Conservation (phyloP, 2,113 vertebrate species). For the Syngnathus typhle region DNA sequence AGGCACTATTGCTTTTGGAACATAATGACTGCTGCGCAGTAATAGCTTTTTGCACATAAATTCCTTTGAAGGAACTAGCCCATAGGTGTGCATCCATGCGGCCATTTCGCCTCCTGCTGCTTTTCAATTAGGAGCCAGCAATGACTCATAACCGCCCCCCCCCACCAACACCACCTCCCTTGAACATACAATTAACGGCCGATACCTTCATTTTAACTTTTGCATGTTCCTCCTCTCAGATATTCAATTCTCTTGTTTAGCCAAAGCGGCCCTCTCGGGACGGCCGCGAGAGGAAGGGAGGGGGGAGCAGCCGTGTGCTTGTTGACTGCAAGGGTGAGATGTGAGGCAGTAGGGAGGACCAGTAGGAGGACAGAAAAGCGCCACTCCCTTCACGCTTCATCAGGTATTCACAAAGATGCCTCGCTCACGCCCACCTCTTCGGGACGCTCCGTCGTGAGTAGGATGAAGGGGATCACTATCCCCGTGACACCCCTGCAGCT, state of each 20-base stretch:
- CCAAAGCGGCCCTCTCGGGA: slow-evolving; percentile 63
- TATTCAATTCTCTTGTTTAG: slow-evolving; percentile 60
- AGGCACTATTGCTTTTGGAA: slow-evolving; percentile 26
- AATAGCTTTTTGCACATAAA: background rate
- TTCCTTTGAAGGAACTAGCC: slow-evolving; percentile 29
- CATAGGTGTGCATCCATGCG: slow-evolving; percentile 26
- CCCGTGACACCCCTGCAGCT: slow-evolving; percentile 39
- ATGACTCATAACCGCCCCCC: slow-evolving; percentile 41
- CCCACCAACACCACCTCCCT: slow-evolving; percentile 9
- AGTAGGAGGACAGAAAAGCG: slow-evolving; percentile 12
- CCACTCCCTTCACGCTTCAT: slow-evolving; percentile 36
- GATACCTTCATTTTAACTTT: slow-evolving; percentile 25
- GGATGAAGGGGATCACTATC: slow-evolving; percentile 44
- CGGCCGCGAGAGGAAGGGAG: slow-evolving; percentile 18
- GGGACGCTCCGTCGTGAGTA: slow-evolving; percentile 37
- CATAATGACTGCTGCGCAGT: slow-evolving; percentile 16
- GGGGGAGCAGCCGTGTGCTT: slow-evolving; percentile 7
- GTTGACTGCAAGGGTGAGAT: slow-evolving; percentile 18
- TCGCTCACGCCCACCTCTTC: slow-evolving; percentile 41
- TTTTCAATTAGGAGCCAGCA: slow-evolving; percentile 55
- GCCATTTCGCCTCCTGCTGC: slow-evolving; percentile 40
- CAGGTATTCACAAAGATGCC: slow-evolving; percentile 57
- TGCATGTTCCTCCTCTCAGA: slow-evolving; percentile 55
- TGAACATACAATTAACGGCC: slow-evolving; percentile 35
- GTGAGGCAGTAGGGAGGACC: slow-evolving; percentile 9